Evolutionary conservation across 2,888 invertebrate genomes (phyloP).

Genomic region (Amiota minor): DNA sequence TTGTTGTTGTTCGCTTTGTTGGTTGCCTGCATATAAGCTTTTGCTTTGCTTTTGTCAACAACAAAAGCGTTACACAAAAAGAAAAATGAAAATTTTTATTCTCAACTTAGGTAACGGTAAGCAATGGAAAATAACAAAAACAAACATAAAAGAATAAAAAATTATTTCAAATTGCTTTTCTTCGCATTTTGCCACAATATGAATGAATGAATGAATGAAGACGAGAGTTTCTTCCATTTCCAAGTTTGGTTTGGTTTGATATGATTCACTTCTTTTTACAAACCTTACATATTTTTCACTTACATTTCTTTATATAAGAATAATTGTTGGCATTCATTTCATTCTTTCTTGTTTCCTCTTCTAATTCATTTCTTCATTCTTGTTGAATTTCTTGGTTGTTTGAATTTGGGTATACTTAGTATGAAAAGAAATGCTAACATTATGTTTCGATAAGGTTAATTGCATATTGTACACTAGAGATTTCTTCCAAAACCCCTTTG

Average conservation of each 20-base stretch:
- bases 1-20: too few species aligned
- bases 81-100: too few species aligned
- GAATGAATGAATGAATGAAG: too few species aligned
- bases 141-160: slow-evolving; percentile 36
- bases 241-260: not conserved
- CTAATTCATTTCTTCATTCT: slow-evolving; percentile 42
- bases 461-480: slow-evolving; percentile 49
- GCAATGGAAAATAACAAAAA: not conserved
- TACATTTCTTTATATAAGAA: too few species aligned
- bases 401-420: not conserved
- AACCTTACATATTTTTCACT: too few species aligned
- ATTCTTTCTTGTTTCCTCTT: slow-evolving; percentile 15
- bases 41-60: too few species aligned
- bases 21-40: too few species aligned
- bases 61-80: too few species aligned
- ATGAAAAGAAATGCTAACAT: slow-evolving; percentile 29
- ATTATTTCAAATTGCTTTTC: slow-evolving; percentile 66
- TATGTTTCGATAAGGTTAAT: slow-evolving; percentile 62
- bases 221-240: slow-evolving; percentile 39
- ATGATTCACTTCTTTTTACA: too few species aligned
- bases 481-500: not conserved
- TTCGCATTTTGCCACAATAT: slow-evolving; percentile 50
- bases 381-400: slow-evolving; percentile 43
- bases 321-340: slow-evolving; percentile 16
- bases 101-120: too few species aligned